Evolutionary conservation across 2,888 invertebrate species (phyloP), one percentile per base, ranked within the genome.

Genomic region (Cataglyphis altisquamis): DNA sequence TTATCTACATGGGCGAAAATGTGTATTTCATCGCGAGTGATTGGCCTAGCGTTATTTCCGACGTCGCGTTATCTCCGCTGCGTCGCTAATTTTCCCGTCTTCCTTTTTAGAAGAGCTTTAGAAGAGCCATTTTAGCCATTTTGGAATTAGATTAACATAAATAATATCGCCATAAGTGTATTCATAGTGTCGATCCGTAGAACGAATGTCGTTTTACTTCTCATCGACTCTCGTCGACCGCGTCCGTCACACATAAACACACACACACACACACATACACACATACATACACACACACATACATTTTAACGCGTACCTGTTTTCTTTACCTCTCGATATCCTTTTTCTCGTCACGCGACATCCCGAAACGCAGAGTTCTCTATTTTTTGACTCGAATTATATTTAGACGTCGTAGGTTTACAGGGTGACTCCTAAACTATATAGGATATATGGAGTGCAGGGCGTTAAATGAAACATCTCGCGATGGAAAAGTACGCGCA

Each of bases 351-450:
- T 78, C 85, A 67, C 45, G 77, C 41, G 66, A 83, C 57, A 82
- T 80, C 55, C 62, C 77, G 57, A 84, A 70, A 82, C 73, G 84
- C 84, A 89, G 83, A 91, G 80, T 87, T 86, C 68, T 91, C 88
- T 91, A 91, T 91, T 91, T 91, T 91, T 91, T 90, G 83, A 91
- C 86, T 90, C 86, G 68, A 48, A 89, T 90, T 89, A 86, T 91
- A 90, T 81, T 87, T 87, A 88, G 75, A 87, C 41, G 60, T 85
- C 72, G 83, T 89, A 89, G 89, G 66, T 86, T 83, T 84, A 86
- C 72, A 81, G 52, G 74, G 62, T 81, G 74, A 74, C 21, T 63
- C 6, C 36, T 48, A 62, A 12, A 18, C 25, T 60, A 25, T 60
- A 25, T 77, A 55, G 39, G 48, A 67, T 18, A 39, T 67, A 67